Evolutionary conservation across 1,140 invertebrate species (phyloP), one percentile per base, ranked within the genome.

Genomic region (Neoseiulus cucumeris): DNA sequence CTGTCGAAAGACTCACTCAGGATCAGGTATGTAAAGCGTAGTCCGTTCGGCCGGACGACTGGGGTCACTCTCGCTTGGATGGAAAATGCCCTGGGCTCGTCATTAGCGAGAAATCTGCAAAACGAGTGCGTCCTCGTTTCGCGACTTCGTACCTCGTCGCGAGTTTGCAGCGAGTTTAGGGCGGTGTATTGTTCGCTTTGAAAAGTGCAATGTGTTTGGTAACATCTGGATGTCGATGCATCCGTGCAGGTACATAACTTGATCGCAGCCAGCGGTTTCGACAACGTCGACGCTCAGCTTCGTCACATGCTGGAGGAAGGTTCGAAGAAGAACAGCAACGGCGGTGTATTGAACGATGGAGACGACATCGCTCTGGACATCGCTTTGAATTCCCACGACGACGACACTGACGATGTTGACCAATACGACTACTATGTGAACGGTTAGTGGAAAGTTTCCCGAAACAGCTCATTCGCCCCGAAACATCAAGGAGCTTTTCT

Each of bases 1-100:
- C 51, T 59, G 51, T 59, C 33, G 51, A 59, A 25, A 59, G 51
- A 25, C 51, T 59, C 51, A 59, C 51, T 1, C 51, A 59, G 33
- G 51, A 59, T 25, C 51, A 59, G 51, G 51, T 59, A 17, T 18
- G 45, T 47, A 28, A 14, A 47, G 33, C 4, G 9, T 6, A 39
- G 4, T 39, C 33, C 33, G 9, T 39, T n/a, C n/a, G n/a, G n/a
- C n/a, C n/a, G n/a, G n/a, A n/a, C n/a, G n/a, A n/a, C n/a, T n/a
- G n/a, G n/a, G n/a, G n/a, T n/a, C n/a, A n/a, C n/a, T n/a, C n/a
- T n/a, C n/a, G n/a, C n/a, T n/a, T n/a, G n/a, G n/a, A 39, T 9
- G 33, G 33, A 39, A 39, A 39, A 39, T 39, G 4, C 33, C 9
- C 4, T 9, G 33, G 33, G 9, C 33, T 6, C 33, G 4, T 39